These are phyloP conservation scores for Loris lydekkerianus DNA, from an alignment of 2,797 vertebrate species.

Conservation along the genomic window DNA sequence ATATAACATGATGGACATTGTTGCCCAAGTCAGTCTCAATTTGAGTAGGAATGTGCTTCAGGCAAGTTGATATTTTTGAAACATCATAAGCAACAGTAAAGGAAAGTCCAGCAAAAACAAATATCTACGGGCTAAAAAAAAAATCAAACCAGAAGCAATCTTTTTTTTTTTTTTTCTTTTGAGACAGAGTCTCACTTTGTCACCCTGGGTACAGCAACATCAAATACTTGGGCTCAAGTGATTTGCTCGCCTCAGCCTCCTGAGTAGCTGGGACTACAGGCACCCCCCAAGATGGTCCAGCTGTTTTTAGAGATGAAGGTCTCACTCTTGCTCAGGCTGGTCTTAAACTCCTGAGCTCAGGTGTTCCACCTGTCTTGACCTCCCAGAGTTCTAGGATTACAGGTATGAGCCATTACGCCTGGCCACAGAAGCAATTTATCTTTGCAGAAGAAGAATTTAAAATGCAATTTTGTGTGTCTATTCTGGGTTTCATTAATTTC, in stretches of 20 bases:
- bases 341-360: too few relatives aligned
- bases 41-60: slow-evolving; percentile 15
- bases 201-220: too few relatives aligned
- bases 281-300: too few relatives aligned
- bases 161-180: neutral
- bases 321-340: too few relatives aligned
- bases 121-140: slow-evolving; percentile 20
- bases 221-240: too few relatives aligned
- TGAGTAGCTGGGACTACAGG: too few relatives aligned
- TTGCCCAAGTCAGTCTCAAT: neutral
- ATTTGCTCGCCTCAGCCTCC: too few relatives aligned
- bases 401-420: too few relatives aligned
- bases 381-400: too few relatives aligned
- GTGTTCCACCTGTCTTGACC: too few relatives aligned
- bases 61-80: slow-evolving; percentile 69
- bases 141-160: slow-evolving; percentile 14
- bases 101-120: neutral
- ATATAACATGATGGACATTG: neutral
- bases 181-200: too few relatives aligned
- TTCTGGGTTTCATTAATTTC: slow-evolving; percentile 40
- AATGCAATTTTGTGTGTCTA: neutral
- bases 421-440: neutral
- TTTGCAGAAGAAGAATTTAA: neutral
- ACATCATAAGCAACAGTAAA: slow-evolving; percentile 48
- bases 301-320: too few relatives aligned